Base-by-base conservation (phyloP, 2,113 vertebrate species). In the Smithornis capensis region DNA sequence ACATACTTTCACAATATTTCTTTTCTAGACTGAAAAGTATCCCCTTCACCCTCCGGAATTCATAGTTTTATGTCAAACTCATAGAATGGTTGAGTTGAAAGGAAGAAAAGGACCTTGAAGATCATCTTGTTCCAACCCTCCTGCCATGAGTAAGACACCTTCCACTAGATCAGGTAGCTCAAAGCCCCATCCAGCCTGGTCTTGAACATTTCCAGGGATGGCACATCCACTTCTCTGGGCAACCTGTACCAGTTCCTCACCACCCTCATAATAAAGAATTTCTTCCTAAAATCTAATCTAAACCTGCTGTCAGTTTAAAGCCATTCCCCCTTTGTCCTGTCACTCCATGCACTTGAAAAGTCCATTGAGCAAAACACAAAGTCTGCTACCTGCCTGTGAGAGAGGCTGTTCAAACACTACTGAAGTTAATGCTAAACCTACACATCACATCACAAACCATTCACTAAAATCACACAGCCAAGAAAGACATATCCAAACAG, bases 81-180 rank as follows among this genome's bases (percentile, higher is more conserved):
- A 35, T 6, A 37, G 18, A 74, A 28, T 37, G 45, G 22, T 68
- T 67, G 53, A 3, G 15, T 28, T 74, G 22, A 16, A 44, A 44
- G 42, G 42, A 44, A 44, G 42, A 18, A 67, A 85, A 38, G 45
- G 38, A 27, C 18, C n/a, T 59, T 19, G n/a, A 79, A 47, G 12
- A n/a, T 27, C 29, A 19, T 4, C 21, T 29, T 16, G n/a, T 19
- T 35, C 57, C 29, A 65, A 53, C 0, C 1, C 3, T 18, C 12
- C 24, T 73, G 52, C 52, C 31, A 16, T 14, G 12, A 52, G 10
- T 25, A 17, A 8, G 38, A 59, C 24, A 59, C 14, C n/a, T 47
- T 47, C 38, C 44, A 73, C 45, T 16, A 19, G 28, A 45, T 9
- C 24, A 59, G n/a, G 8, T 3, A 35, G 45, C 45, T 60, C 67